Evolutionary conservation across 37 sponge, comb jelly and placozoan species (phyloP).

Genomic region (Halisarca cf. caerulea): DNA sequence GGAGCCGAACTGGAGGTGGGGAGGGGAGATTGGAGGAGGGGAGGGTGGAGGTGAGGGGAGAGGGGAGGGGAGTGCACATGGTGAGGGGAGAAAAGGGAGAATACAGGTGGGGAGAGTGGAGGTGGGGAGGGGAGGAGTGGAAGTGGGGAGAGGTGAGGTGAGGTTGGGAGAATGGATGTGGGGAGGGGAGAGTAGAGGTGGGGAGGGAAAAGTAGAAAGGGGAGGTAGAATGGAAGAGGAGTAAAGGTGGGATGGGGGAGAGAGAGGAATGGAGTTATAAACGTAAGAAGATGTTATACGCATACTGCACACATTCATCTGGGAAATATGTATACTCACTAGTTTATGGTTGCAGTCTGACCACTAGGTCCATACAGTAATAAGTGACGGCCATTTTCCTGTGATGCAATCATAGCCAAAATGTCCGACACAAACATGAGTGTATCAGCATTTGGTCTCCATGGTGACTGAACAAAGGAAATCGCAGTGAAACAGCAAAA

Average conservation of each 20-base stretch:
- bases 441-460: constrained; percentile 42
- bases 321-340: too few species aligned
- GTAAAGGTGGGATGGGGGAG: not conserved
- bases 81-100: too few species aligned
- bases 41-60: not conserved
- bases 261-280: not conserved
- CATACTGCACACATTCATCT: not conserved
- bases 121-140: not conserved
- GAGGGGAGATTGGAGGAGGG: not conserved
- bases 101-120: too few species aligned
- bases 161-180: not conserved
- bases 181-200: not conserved
- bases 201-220: constrained; percentile 14
- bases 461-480: not conserved
- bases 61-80: not conserved
- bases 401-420: constrained; percentile 60
- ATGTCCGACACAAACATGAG: constrained; percentile 60
- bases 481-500: too few species aligned
- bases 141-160: not conserved
- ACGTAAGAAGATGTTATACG: not conserved
- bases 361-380: constrained; percentile 32
- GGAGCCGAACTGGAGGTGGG: constrained; percentile 28
- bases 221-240: constrained; percentile 4
- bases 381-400: constrained; percentile 48
- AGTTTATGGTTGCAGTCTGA: not conserved